These are phyloP conservation scores for Microctonus brassicae DNA, from an alignment of 2,888 invertebrate genomes.

Conservation along the genomic window DNA sequence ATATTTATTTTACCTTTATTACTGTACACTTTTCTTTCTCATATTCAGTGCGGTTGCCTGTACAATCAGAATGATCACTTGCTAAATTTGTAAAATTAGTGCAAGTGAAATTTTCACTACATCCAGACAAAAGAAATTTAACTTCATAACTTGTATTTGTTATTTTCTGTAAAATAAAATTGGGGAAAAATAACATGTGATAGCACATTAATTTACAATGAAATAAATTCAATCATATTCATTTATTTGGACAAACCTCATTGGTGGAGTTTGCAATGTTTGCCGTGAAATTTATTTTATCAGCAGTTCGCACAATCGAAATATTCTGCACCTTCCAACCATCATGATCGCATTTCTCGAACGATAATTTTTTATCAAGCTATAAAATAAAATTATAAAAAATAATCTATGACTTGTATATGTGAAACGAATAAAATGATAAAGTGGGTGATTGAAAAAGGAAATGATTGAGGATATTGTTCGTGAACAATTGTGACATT, in stretches of 20 bases:
- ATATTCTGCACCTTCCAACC: constrained; percentile 36
- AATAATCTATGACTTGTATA: not conserved
- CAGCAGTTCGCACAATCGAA: constrained; percentile 18
- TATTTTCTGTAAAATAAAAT: constrained; percentile 24
- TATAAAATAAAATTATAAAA: constrained; percentile 20
- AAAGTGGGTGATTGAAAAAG: not conserved
- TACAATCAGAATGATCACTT: constrained; percentile 29
- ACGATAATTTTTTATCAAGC: constrained; percentile 36
- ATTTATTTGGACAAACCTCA: constrained; percentile 26
- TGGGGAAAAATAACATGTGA: not conserved
- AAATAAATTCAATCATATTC: not conserved
- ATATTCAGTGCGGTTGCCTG: constrained; percentile 4
- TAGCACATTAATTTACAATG: not conserved
- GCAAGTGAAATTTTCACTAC: constrained; percentile 27
- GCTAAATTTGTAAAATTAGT: constrained; percentile 19
- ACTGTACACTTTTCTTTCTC: constrained; percentile 34
- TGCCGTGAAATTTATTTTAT: constrained; percentile 32
- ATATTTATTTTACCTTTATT: constrained; percentile 18
- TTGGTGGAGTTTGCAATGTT: constrained; percentile 20
- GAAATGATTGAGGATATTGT: not conserved
- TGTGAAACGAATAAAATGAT: not conserved
- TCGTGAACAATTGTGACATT: not conserved
- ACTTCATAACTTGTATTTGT: constrained; percentile 30
- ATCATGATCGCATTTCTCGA: constrained; percentile 34
- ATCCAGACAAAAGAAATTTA: constrained; percentile 34